Evolutionary conservation across 2,888 invertebrate genomes (phyloP), one percentile per base, ranked within the genome.

Genomic region (Tricholauxania praeusta): DNA sequence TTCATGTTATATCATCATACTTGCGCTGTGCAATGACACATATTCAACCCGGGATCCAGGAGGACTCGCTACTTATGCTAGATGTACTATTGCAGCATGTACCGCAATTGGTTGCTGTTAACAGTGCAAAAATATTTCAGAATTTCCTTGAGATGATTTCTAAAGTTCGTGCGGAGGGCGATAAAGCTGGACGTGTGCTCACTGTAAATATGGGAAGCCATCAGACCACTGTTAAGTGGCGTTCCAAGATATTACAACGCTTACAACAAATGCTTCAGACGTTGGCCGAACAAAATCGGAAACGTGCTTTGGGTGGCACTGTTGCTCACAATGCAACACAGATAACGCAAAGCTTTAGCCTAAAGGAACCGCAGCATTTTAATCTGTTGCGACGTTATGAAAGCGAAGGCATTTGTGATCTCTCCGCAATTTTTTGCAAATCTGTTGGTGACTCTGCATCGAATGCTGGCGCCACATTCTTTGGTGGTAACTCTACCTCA

Each of bases 21-120:
- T 86, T 97, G 63, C 91, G 93, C 69, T 96, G 96, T 88, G 94
- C 95, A 0, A 95, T 97, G 95, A 96, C 96, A 0, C 95, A 97
- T 81, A 94, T 97, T 74, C 91, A 94, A 83, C 90, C 90, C 14
- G 89, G 90, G 66, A 92, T 97, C 75, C 94, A 96, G 83, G 93
- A 95, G 83, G 96, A 96, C 85, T 94, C 96, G 0, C 88, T 97
- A 0, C 83, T 92, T 1, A 90, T 96, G 77, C 87, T 97, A 19
- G 96, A 96, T 82, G 89, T 93, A 57, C 88, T 96, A n/a, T 86
- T 96, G 15, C 88, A 90, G 55, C 90, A 92, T 79, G 90, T 91
- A 70, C 93, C 94, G 2, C 83, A 86, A 8, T 88, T 94, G 63
- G 89, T 96, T 3, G 91, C 92, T 0, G 87, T 89, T 70, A 91